Base-by-base conservation (phyloP, 2,888 invertebrate species). In the Tetropium fuscum region DNA sequence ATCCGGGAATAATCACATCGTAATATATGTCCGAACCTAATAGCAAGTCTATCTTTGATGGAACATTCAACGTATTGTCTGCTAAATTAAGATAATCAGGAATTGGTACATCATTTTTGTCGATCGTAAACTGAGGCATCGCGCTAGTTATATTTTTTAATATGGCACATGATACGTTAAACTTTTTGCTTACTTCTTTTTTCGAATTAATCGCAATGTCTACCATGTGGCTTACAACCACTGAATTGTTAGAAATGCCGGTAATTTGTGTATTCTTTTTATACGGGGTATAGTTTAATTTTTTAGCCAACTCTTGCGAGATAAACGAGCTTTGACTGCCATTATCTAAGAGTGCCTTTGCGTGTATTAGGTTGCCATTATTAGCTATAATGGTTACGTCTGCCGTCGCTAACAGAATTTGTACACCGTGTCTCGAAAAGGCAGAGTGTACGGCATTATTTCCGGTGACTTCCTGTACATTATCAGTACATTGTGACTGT, bases 291-390 rank as follows among this genome's bases (percentile, higher is more conserved):
- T 41, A 43, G 2, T 41, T 25, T 8, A 45, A 45, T 13, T 32
- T 27, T 41, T 43, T 16, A 7, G 40, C 48, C 18, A 62, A 43
- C 40, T 30, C 22, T 44, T 54, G 10, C 7, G 58, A 58, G 1
- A 62, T 62, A 40, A 58, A 62, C 2, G 62, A 58, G 3, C 45
- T 54, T 54, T 63, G 63, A 27, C 58, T 58, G 3, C 54, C 62
- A 19, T 22, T 38, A 43, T 62, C 58, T 36, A 62, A 20, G n/a
- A 63, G 22, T 5, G 56, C 63, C 16, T 22, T 27, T 13, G 36
- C 62, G 8, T 16, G n/a, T 2, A 59, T 20, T 11, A 13, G 6
- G 3, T 55, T 8, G 7, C 44, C 38, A n/a, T 36, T n/a, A 10
- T 10, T 11, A 11, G 48, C 10, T 38, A 43, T 54, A 5, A 62